Conservation (phyloP, 2,797 vertebrate genomes). For the Enteromius argenteus region DNA sequence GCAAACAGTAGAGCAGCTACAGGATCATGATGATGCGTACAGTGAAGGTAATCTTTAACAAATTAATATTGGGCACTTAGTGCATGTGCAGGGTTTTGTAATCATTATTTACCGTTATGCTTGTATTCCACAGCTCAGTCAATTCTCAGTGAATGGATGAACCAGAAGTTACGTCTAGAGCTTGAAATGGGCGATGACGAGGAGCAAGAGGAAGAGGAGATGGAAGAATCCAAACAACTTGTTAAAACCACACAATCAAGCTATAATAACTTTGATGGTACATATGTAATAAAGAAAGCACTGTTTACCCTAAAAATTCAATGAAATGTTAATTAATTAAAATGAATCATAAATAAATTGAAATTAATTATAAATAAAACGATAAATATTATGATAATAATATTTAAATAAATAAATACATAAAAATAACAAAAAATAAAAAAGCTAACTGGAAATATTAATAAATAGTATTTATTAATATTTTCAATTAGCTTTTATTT, state of each 20-base stretch:
- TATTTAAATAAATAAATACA: too few relatives aligned
- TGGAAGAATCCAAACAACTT: constrained; percentile 11
- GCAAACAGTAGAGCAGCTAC: constrained; percentile 78
- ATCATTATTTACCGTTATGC: background rate
- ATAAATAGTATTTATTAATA: too few relatives aligned
- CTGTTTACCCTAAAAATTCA: background rate
- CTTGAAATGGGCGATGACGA: constrained; percentile 71
- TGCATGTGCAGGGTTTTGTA: background rate
- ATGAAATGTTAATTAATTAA: too few relatives aligned
- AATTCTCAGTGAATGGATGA: constrained; percentile 87
- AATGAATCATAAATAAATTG: too few relatives aligned
- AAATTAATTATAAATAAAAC: too few relatives aligned
- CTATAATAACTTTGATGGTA: constrained; percentile 88
- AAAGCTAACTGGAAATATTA: too few relatives aligned
- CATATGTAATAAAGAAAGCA: constrained; percentile 30
- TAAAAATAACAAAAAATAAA: too few relatives aligned
- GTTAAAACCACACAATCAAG: constrained; percentile 59
- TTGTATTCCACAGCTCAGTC: constrained; percentile 80
- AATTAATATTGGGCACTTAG: background rate
- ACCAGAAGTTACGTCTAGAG: constrained; percentile 82
- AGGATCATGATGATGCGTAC: constrained; percentile 82
- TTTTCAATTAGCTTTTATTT: too few relatives aligned
- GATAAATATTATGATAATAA: too few relatives aligned
- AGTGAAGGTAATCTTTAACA: constrained; percentile 82
- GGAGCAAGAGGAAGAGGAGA: constrained; percentile 62